A percentile compares a stretch with the other conserved stretches of the same genome.
Conservation (phyloP, 1,140 invertebrate genomes). For the Lepidotrigona ventralis region DNA sequence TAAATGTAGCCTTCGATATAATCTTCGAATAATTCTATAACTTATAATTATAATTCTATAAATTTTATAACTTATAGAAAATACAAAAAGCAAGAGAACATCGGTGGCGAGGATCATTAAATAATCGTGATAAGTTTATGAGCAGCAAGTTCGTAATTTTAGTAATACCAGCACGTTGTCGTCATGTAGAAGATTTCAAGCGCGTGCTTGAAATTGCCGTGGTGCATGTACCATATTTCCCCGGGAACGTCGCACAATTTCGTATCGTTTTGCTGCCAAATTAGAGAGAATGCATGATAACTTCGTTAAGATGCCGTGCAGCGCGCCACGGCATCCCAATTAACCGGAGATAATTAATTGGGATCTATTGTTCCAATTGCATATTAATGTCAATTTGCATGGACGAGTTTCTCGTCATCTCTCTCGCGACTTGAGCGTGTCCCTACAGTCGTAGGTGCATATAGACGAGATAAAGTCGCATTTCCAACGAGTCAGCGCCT, state of each 20-base stretch:
- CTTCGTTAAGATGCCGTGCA: constrained; percentile 38
- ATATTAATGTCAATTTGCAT: constrained; percentile 55
- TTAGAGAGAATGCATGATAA: constrained; percentile 26
- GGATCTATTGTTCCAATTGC: constrained; percentile 52
- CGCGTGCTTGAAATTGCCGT: not conserved
- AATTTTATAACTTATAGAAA: no score
- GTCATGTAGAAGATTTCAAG: no score
- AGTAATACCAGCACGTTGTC: not conserved
- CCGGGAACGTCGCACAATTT: constrained; percentile 8
- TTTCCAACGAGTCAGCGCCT: not conserved
- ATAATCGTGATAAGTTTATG: no score
- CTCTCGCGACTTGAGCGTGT: constrained; percentile 6
- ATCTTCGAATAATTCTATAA: no score
- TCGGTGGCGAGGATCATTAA: no score
- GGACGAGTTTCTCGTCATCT: constrained; percentile 32
- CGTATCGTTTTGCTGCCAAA: constrained; percentile 38
- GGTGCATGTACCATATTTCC: constrained; percentile 38
- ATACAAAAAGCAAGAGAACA: no score
- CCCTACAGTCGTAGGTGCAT: not conserved
- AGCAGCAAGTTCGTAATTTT: not conserved
- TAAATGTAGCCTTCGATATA: no score
- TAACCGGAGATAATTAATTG: constrained; percentile 51
- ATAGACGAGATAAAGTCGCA: not conserved
- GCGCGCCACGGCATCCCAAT: constrained; percentile 15
- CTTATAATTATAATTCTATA: no score